Evolutionary conservation across 2,888 invertebrate genomes (phyloP).

Genomic region (Heliothis peltigera): DNA sequence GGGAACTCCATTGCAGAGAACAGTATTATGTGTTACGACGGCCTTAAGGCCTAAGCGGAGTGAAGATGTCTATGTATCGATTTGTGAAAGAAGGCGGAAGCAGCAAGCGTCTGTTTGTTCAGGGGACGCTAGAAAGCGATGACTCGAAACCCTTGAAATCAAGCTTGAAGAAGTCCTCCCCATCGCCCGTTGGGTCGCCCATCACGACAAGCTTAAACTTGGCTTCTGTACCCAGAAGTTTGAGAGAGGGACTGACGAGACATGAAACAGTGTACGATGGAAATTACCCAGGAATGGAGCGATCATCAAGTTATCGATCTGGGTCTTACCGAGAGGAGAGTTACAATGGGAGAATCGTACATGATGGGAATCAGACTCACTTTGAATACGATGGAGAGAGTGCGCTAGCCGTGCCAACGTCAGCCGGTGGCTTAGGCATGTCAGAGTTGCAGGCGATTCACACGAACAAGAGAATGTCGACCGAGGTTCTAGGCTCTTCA

Average conservation of each 20-base stretch:
- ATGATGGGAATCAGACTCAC: conserved; percentile 87
- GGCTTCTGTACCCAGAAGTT: conserved; percentile 89
- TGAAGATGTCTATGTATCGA: conserved; percentile 93
- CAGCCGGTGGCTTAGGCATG: conserved; percentile 83
- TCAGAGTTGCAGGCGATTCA: conserved; percentile 93
- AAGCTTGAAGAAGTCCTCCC: conserved; percentile 86
- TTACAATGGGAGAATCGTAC: conserved; percentile 85
- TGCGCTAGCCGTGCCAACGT: conserved; percentile 83
- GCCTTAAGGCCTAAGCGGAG: conserved; percentile 77
- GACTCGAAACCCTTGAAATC: conserved; percentile 88
- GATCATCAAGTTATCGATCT: conserved; percentile 80
- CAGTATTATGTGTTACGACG: conserved; percentile 79
- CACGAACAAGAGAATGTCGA: conserved; percentile 95
- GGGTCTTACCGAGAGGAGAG: conserved; percentile 84
- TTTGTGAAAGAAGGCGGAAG: conserved; percentile 92
- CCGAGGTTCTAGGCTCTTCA: conserved; percentile 95
- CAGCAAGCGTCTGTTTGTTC: conserved; percentile 93
- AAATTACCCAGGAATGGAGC: conserved; percentile 85
- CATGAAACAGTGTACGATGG: conserved; percentile 88
- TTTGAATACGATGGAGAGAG: conserved; percentile 87
- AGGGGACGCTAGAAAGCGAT: conserved; percentile 92
- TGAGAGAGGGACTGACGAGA: conserved; percentile 87
- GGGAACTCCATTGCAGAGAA: conserved; percentile 73
- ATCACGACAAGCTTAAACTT: conserved; percentile 91
- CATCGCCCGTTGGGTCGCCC: conserved; percentile 89